Conservation (phyloP, 2,797 vertebrate genomes). For the Bryconaethiops microstoma region DNA sequence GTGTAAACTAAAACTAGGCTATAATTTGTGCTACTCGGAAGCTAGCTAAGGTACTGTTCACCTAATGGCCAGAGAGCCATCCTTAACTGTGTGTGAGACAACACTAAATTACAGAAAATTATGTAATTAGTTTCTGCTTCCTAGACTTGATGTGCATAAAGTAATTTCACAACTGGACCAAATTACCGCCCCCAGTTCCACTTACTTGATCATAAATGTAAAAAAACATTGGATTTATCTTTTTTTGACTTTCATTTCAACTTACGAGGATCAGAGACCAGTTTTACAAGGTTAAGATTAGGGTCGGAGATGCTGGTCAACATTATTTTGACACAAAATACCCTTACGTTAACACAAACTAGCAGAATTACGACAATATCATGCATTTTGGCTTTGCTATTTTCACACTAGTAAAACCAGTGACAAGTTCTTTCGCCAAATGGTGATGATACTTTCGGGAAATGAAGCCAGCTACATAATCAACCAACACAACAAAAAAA, state of each 20-base stretch:
- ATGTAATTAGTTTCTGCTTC: neutral
- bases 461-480: constrained; percentile 18
- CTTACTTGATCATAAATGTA: neutral
- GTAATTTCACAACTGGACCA: neutral
- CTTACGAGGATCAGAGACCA: too few relatives aligned
- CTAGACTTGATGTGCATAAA: neutral
- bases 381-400: constrained; percentile 17
- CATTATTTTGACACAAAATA: neutral
- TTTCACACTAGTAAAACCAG: neutral
- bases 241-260: neutral
- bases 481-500: constrained; percentile 14
- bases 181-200: neutral
- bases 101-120: constrained; percentile 35
- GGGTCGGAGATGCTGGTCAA: constrained; percentile 1
- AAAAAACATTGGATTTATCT: neutral
- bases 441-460: neutral
- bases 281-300: neutral
- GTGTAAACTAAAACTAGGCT: constrained; percentile 34
- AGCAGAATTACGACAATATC: neutral
- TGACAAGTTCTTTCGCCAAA: neutral
- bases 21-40: constrained; percentile 43
- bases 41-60: constrained; percentile 16
- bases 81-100: neutral
- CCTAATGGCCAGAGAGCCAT: constrained; percentile 22
- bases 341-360: neutral